Conservation (phyloP, 2,888 invertebrate species). For the Parnassius orleans region DNA sequence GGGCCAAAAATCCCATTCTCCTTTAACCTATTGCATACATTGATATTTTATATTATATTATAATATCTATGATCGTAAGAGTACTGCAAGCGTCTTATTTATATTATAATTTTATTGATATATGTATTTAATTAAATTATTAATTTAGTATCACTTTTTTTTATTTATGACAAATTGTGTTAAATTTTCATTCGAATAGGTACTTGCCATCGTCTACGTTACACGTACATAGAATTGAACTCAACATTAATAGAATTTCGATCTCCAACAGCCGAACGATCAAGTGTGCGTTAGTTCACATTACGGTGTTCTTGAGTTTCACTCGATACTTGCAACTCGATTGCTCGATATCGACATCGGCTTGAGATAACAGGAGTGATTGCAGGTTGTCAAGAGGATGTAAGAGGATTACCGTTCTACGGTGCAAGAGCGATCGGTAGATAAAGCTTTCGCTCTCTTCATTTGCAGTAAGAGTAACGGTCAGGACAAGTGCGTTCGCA, state of each 20-base stretch:
- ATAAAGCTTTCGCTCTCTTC: conserved; percentile 35
- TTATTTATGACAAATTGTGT: conserved; percentile 31
- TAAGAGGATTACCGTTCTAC: conserved; percentile 19
- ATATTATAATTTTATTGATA: neutral
- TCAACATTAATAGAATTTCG: conserved; percentile 76
- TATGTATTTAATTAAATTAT: neutral
- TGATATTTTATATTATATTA: too few relatives aligned
- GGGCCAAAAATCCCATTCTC: too few relatives aligned
- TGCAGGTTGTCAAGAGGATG: conserved; percentile 59
- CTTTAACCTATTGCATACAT: too few relatives aligned
- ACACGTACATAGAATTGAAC: conserved; percentile 54
- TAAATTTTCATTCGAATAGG: conserved; percentile 56
- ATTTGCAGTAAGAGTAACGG: conserved; percentile 34
- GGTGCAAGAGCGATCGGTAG: conserved; percentile 31
- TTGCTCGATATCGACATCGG: conserved; percentile 59
- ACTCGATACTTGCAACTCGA: conserved; percentile 60
- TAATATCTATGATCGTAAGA: too few relatives aligned
- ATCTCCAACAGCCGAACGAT: conserved; percentile 59
- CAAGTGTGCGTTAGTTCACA: conserved; percentile 70
- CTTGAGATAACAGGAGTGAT: conserved; percentile 63
- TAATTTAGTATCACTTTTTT: neutral
- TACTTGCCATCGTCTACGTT: conserved; percentile 57
- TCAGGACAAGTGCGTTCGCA: too few relatives aligned
- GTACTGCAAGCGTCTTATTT: too few relatives aligned
- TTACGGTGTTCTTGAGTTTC: conserved; percentile 62